Conservation (phyloP, 2,888 invertebrate genomes). For the Calliopum simillimum region DNA sequence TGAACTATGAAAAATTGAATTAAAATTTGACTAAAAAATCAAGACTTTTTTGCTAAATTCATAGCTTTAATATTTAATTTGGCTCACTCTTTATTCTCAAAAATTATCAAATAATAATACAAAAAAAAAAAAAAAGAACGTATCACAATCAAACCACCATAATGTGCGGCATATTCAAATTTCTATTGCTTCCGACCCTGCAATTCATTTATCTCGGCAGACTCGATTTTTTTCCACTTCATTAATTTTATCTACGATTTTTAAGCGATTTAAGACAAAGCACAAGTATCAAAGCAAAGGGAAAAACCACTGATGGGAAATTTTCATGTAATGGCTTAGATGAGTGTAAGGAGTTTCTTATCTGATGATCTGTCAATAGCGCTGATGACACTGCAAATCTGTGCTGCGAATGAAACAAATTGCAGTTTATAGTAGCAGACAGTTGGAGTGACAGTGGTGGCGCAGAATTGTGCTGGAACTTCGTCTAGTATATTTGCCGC, state of each 20-base stretch:
- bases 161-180: neutral
- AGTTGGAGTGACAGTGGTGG: neutral
- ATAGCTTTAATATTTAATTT: no score
- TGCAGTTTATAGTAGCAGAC: slow-evolving; percentile 13
- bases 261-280: slow-evolving; percentile 44
- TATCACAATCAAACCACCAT: no score
- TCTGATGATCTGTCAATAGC: slow-evolving; percentile 33
- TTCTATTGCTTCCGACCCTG: neutral
- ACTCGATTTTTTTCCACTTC: slow-evolving; percentile 43
- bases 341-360: slow-evolving; percentile 10
- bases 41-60: no score
- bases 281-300: slow-evolving; percentile 1
- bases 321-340: slow-evolving; percentile 3
- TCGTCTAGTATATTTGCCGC: slow-evolving; percentile 33
- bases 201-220: slow-evolving; percentile 29
- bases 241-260: slow-evolving; percentile 47
- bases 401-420: neutral
- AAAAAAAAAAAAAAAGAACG: no score
- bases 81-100: no score
- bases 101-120: no score
- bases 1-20: no score
- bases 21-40: no score
- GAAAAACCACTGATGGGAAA: neutral
- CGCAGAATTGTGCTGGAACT: neutral
- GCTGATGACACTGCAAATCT: slow-evolving; percentile 27